Base-by-base conservation (phyloP, 2,888 invertebrate species). In the Eupithecia subumbrata region DNA sequence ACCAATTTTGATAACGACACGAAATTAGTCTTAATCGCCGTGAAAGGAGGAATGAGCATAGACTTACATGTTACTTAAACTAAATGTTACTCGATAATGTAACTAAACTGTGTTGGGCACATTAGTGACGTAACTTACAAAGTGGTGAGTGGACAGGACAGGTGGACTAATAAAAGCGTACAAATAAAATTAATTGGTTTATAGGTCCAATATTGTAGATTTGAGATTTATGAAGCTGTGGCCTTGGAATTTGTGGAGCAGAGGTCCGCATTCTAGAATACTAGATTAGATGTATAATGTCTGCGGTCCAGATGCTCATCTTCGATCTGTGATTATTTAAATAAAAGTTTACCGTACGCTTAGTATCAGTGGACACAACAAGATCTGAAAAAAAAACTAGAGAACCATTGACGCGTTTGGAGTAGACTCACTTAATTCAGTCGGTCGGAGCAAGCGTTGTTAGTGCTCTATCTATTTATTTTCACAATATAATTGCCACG, bases 1-100 rank as follows among this genome's bases (percentile, higher is more conserved):
- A 69, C 52, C 73, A 75, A 63, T 77, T 75, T 71, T 16, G 68
- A 64, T 77, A 77, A 77, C 52, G 25, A 71, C 60, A 56, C 37
- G 4, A 69, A 73, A 77, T 77, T 71, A 71, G 48, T 68, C 30
- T 64, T 52, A 67, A 77, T 63, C 63, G n/a, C n/a, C 43, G 70
- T 70, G 74, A 77, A 77, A 77, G 74, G 69, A 64, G 52, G 70
- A 71, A 71, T 63, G 67, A 63, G 66, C 48, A 56, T 69, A 66
- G 7, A 12, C 22, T 34, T 9, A 67, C 66, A 67, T n/a, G 18
- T 67, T 67, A 37, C 66, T 18, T 67, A 22, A 64, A 60, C 25
- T 60, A 60, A 60, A 60, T 60, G 60, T 25, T 60, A 22, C 60
- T 60, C 22, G 12, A 0, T 60, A 60, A 25, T 60, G 60, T 60